These are phyloP conservation scores for Apostichopus leukothele DNA, from an alignment of 53 echinoderm and acorn worm species.

Conservation along the genomic window DNA sequence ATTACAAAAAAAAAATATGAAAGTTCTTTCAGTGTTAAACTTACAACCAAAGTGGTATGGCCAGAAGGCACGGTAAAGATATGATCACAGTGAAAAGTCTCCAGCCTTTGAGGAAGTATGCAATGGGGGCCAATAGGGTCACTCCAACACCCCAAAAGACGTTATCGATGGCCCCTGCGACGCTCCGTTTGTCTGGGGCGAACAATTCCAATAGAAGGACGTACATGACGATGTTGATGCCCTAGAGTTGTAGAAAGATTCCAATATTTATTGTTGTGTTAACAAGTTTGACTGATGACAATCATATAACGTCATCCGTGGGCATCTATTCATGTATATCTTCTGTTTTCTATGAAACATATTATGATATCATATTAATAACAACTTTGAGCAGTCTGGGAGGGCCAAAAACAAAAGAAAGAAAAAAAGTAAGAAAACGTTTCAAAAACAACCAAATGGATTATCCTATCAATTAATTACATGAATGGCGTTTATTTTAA, in stretches of 20 bases:
- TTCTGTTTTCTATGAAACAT: no score
- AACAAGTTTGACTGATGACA: no score
- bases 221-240: constrained; percentile 72
- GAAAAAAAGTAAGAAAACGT: no score
- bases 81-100: constrained; percentile 67
- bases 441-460: no score
- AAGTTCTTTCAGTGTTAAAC: not conserved
- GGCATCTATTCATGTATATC: no score
- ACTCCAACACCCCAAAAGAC: constrained; percentile 86
- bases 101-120: constrained; percentile 76
- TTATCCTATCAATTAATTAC: no score
- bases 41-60: constrained; percentile 62
- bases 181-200: constrained; percentile 66
- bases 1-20: no score
- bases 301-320: no score
- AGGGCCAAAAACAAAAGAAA: no score
- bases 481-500: no score
- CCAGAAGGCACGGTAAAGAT: constrained; percentile 64
- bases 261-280: not conserved
- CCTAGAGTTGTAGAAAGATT: constrained; percentile 45
- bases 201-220: constrained; percentile 79
- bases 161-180: constrained; percentile 71
- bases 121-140: constrained; percentile 63
- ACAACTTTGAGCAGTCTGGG: no score
- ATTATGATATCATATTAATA: no score